phyloP scores from a whole-genome alignment of 1,140 invertebrate genomes.

The Dolichoris vasculosae region DNA sequence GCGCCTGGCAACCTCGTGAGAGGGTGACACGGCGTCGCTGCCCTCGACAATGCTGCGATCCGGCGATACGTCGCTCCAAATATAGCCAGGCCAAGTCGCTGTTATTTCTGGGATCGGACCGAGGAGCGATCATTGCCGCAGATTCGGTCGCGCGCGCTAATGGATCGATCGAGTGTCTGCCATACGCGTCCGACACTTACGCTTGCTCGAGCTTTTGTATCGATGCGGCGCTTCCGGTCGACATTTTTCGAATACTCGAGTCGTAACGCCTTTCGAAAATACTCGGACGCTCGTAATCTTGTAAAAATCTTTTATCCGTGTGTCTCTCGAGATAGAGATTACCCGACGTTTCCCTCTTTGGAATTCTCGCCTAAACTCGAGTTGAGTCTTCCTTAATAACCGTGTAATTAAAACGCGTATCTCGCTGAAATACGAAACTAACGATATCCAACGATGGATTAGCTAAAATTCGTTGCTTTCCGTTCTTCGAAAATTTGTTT shows the following conservation, averaged over 20 bases:
- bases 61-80: constrained; percentile 33
- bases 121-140: neutral
- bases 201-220: neutral
- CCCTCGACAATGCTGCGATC: constrained; percentile 36
- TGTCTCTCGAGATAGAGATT: too few relatives aligned
- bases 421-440: too few relatives aligned
- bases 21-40: constrained; percentile 35
- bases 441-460: too few relatives aligned
- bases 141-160: neutral
- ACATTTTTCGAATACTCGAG: neutral
- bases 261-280: too few relatives aligned
- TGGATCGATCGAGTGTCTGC: constrained; percentile 1
- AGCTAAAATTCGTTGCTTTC: too few relatives aligned
- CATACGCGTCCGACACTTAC: neutral
- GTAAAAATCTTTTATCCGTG: too few relatives aligned
- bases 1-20: neutral
- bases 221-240: neutral
- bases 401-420: too few relatives aligned
- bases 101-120: neutral
- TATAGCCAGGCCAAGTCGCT: constrained; percentile 18
- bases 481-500: too few relatives aligned
- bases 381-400: too few relatives aligned
- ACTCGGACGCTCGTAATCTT: too few relatives aligned
- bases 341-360: too few relatives aligned
- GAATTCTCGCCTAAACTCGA: too few relatives aligned